These are phyloP conservation scores for Phortica magna DNA, from an alignment of 2,888 invertebrate genomes.

Conservation along the genomic window DNA sequence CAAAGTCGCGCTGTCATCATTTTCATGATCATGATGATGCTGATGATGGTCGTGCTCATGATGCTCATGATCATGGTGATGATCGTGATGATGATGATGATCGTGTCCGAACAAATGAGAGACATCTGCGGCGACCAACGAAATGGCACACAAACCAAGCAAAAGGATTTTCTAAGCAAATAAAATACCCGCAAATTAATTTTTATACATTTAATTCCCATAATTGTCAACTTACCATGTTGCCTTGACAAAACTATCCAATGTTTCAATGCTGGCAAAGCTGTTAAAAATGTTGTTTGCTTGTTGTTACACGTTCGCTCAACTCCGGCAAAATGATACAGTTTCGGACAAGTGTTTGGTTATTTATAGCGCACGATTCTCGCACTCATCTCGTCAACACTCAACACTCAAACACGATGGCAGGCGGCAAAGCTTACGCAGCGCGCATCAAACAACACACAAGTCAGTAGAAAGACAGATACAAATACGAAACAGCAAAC, in stretches of 20 bases:
- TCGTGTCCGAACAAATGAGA: slow-evolving; percentile 65
- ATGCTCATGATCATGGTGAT: slow-evolving; percentile 52
- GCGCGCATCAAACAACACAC: no score
- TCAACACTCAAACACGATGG: no score
- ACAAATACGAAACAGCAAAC: slow-evolving; percentile 37
- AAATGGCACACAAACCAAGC: slow-evolving; percentile 54
- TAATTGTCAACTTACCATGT: slow-evolving; percentile 50
- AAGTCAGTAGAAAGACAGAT: slow-evolving; percentile 29
- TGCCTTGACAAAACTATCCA: not conserved
- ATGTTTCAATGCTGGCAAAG: not conserved
- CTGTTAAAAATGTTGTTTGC: slow-evolving; percentile 44
- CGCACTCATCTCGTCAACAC: not conserved
- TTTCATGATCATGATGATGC: slow-evolving; percentile 9
- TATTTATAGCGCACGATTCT: slow-evolving; percentile 60
- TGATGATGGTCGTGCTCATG: slow-evolving; percentile 52
- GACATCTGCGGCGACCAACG: slow-evolving; percentile 67
- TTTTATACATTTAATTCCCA: not conserved
- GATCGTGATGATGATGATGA: slow-evolving; percentile 52
- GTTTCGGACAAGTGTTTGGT: slow-evolving; percentile 63
- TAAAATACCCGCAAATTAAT: not conserved
- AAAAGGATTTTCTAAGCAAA: slow-evolving; percentile 62
- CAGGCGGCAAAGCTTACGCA: no score
- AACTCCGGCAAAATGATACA: slow-evolving; percentile 58
- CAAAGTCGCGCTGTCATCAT: not conserved
- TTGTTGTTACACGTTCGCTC: slow-evolving; percentile 45